Conservation (phyloP, 2,113 vertebrate species). For the Arvicanthis niloticus region DNA sequence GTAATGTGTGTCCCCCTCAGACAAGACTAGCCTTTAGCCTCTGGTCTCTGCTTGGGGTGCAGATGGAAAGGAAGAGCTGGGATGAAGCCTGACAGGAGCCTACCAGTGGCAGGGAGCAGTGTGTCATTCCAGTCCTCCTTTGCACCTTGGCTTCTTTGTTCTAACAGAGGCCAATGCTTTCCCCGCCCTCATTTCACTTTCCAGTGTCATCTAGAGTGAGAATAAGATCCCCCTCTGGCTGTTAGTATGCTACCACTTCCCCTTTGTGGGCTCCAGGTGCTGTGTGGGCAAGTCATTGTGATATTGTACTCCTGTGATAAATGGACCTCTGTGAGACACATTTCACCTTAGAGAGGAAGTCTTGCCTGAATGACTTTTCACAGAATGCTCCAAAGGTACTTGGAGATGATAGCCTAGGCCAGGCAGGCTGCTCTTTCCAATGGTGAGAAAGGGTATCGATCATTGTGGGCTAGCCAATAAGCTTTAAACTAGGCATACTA, state of each 20-base stretch:
- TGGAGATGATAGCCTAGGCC: conserved; percentile 42
- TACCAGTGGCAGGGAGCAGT: neutral
- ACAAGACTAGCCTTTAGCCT: neutral
- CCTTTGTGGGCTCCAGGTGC: conserved; percentile 45
- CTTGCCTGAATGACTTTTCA: conserved; percentile 68
- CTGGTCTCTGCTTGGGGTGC: neutral
- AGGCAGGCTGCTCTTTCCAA: conserved; percentile 59
- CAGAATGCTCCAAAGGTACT: conserved; percentile 70
- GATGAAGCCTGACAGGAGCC: neutral
- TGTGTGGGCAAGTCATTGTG: conserved; percentile 58
- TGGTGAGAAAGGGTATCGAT: conserved; percentile 59
- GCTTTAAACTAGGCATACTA: conserved; percentile 61
- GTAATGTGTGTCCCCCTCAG: neutral
- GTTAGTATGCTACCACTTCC: conserved; percentile 13
- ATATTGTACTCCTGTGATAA: conserved; percentile 53
- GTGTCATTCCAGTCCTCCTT: neutral
- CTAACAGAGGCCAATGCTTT: conserved; percentile 29
- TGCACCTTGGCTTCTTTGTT: neutral
- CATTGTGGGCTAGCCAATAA: conserved; percentile 59
- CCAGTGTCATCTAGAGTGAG: neutral
- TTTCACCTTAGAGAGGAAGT: conserved; percentile 20
- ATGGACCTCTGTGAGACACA: conserved; percentile 66
- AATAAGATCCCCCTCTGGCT: conserved; percentile 42
- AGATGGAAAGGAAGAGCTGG: neutral
- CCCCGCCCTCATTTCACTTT: conserved; percentile 2